Conservation (phyloP, 2,888 invertebrate species). For the Keiferia lycopersicella region DNA sequence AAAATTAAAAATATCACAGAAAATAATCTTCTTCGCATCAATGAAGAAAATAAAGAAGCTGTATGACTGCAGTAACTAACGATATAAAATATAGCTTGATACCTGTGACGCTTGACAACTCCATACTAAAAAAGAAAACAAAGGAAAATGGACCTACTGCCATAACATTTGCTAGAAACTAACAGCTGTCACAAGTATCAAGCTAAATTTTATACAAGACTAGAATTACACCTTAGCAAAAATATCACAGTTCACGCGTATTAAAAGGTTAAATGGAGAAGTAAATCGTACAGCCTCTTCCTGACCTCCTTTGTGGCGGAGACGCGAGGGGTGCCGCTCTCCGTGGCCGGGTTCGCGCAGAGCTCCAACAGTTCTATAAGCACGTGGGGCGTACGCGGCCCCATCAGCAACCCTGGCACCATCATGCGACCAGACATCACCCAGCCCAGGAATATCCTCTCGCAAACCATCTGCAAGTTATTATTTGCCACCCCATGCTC, state of each 20-base stretch:
- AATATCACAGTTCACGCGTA: background rate
- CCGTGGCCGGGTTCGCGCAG: slow-evolving; percentile 80
- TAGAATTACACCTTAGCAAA: slow-evolving; percentile 10
- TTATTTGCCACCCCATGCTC: slow-evolving; percentile 80
- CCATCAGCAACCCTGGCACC: slow-evolving; percentile 82
- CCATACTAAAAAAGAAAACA: too few species aligned
- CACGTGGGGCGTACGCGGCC: slow-evolving; percentile 80
- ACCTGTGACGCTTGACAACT: too few species aligned
- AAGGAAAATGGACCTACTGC: too few species aligned
- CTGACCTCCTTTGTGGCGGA: slow-evolving; percentile 70
- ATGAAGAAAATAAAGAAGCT: background rate
- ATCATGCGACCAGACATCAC: slow-evolving; percentile 81
- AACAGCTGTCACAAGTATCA: too few species aligned
- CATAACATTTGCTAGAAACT: too few species aligned
- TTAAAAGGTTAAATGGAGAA: slow-evolving; percentile 58
- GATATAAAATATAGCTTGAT: too few species aligned
- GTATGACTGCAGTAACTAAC: background rate
- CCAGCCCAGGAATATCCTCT: slow-evolving; percentile 85
- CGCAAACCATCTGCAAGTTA: slow-evolving; percentile 85
- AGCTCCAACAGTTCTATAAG: slow-evolving; percentile 80
- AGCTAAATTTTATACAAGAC: too few species aligned
- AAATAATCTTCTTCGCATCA: too few species aligned
- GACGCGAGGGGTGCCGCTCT: slow-evolving; percentile 67
- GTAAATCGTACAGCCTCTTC: slow-evolving; percentile 74
- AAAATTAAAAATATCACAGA: slow-evolving; percentile 4